Conservation (phyloP, 2,888 invertebrate species). For the Ypsolopha sequella region DNA sequence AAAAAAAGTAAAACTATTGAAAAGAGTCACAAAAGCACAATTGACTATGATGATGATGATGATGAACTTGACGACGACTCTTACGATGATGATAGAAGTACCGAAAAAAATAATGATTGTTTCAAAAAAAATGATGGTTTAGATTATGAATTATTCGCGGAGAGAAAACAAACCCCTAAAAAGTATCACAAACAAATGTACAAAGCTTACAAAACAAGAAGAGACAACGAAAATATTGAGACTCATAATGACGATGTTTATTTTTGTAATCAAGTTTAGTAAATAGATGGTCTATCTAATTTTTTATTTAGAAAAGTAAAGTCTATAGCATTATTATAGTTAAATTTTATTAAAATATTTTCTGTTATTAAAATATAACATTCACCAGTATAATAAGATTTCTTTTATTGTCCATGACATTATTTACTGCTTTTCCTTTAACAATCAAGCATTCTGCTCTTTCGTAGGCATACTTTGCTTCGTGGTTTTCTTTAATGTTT, state of each 20-base stretch:
- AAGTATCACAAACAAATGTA: conserved; percentile 28
- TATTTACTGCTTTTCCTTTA: conserved; percentile 16
- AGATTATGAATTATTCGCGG: conserved; percentile 24
- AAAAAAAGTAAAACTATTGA: too few species aligned
- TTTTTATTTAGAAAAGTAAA: too few species aligned
- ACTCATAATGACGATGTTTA: too few species aligned
- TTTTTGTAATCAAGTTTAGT: too few species aligned
- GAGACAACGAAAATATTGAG: too few species aligned
- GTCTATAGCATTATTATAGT: too few species aligned
- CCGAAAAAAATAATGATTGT: not conserved
- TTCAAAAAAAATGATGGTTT: not conserved
- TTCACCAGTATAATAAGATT: conserved; percentile 19
- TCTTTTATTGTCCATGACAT: conserved; percentile 15
- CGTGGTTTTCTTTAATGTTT: conserved; percentile 23
- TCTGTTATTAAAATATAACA: conserved; percentile 13
- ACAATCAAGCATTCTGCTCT: conserved; percentile 22
- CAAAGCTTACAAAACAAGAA: conserved; percentile 36
- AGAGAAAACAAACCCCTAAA: conserved; percentile 32
- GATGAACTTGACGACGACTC: not conserved
- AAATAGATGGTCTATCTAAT: too few species aligned
- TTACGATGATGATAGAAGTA: too few species aligned
- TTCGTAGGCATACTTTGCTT: conserved; percentile 15
- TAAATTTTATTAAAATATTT: too few species aligned
- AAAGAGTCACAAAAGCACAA: too few species aligned
- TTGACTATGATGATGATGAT: too few species aligned